Percentiles rank a stretch among this genome's conserved stretches.
These are phyloP conservation scores for Pterocles gutturalis DNA, from an alignment of 2,113 vertebrate species.

Conservation along the genomic window DNA sequence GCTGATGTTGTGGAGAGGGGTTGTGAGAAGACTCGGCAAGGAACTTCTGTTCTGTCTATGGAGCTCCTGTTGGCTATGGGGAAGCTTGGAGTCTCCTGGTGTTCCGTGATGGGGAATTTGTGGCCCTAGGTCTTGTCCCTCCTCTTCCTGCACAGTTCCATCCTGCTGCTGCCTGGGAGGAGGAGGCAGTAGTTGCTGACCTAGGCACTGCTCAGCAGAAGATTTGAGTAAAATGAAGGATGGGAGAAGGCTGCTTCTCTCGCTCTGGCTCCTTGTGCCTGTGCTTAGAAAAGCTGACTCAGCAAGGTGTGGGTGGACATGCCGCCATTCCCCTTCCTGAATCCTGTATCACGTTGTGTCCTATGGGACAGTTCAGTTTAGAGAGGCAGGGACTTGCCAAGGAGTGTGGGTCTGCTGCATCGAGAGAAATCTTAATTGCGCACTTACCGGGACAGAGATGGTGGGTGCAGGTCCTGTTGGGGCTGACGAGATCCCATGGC, in stretches of 20 bases:
- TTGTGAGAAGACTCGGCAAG: neutral
- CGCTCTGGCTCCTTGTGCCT: neutral
- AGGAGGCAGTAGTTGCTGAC: neutral
- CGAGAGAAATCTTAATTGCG: neutral
- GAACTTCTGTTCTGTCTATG: neutral
- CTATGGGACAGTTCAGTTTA: neutral
- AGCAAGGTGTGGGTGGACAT: neutral
- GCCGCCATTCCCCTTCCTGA: neutral
- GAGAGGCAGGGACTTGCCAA: neutral
- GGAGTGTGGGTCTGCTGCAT: neutral
- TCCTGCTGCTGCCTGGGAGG: neutral
- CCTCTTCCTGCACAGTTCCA: neutral
- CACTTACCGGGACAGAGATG: rapidly evolving
- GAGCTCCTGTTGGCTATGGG: neutral
- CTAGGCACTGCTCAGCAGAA: neutral
- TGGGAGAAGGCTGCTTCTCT: neutral
- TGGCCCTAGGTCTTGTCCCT: neutral
- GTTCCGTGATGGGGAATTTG: neutral
- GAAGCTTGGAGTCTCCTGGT: neutral
- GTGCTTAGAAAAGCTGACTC: neutral
- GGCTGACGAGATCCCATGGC: neutral
- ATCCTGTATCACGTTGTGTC: neutral
- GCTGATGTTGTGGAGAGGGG: neutral
- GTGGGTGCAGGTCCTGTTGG: neutral
- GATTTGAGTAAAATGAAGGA: neutral